Evolutionary conservation across 2,888 invertebrate genomes (phyloP).

Genomic region (Athalia rosae): DNA sequence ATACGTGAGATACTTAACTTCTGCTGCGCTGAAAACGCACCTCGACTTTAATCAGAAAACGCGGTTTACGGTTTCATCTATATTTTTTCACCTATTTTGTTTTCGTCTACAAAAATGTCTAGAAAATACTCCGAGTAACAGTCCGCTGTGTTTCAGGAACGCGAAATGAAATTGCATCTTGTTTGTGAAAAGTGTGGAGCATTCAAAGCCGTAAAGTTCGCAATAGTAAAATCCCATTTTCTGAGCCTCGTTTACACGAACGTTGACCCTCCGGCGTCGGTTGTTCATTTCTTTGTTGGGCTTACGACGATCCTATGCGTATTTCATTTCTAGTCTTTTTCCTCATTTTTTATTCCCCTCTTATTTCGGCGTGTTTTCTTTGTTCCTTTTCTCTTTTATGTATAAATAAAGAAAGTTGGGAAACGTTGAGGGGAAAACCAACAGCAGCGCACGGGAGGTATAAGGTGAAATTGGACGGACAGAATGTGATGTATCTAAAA

Average conservation of each 20-base stretch:
- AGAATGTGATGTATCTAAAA: conserved; percentile 21
- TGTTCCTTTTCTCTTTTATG: neutral
- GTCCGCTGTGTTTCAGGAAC: no score
- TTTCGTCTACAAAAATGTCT: no score
- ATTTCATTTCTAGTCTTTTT: neutral
- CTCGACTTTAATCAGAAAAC: no score
- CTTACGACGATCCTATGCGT: neutral
- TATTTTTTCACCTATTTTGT: no score
- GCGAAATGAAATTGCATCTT: neutral
- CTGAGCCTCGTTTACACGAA: neutral
- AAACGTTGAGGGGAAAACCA: neutral
- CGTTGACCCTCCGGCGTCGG: conserved; percentile 1
- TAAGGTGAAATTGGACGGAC: neutral
- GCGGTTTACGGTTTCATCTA: no score
- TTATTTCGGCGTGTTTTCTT: neutral
- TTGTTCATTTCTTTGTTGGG: neutral
- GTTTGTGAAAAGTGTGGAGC: neutral
- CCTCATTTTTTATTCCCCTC: neutral
- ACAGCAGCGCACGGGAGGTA: neutral
- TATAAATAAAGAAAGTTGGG: neutral
- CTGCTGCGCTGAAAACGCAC: neutral
- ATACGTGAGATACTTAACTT: neutral
- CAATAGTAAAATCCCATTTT: neutral
- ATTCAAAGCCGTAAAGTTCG: neutral
- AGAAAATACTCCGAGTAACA: no score